Percentiles rank a stretch among this genome's conserved stretches.
Evolutionary conservation across 2,113 vertebrate species (phyloP).

Genomic region (human (Homo sapiens)): DNA sequence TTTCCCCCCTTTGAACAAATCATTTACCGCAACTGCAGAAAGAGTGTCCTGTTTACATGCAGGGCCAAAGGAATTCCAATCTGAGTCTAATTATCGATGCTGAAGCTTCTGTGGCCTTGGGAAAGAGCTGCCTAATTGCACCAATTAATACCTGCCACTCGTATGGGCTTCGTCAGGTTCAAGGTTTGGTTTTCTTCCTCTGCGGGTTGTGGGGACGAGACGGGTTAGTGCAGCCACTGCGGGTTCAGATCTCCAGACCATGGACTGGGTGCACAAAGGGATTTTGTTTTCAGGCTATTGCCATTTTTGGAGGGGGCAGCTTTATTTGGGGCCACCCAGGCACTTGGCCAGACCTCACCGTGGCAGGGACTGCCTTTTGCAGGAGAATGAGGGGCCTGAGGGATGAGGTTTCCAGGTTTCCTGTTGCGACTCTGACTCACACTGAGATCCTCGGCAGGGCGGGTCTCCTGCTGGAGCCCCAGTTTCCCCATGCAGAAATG

Average conservation of each 20-base stretch:
- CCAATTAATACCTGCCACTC: conserved; percentile 70
- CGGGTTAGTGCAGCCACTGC: fast-evolving
- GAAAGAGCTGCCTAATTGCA: conserved; percentile 63
- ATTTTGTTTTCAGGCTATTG: too few relatives aligned
- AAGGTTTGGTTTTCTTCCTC: background rate
- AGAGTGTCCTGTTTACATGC: conserved; percentile 55
- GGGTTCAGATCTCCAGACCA: background rate
- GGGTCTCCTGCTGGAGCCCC: background rate
- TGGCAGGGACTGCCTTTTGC: background rate
- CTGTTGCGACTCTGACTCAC: background rate
- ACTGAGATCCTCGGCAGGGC: background rate
- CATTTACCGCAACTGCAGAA: conserved; percentile 44
- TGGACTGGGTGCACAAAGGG: background rate
- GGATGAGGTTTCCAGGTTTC: background rate
- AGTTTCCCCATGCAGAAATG: background rate
- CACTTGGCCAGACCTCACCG: fast-evolving
- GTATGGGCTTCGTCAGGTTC: background rate
- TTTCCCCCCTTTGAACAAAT: conserved; percentile 58
- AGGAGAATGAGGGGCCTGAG: background rate
- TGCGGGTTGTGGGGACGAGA: fast-evolving
- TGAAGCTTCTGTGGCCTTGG: conserved; percentile 47
- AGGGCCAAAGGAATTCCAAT: conserved; percentile 59
- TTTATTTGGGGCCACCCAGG: background rate
- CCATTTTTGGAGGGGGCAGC: background rate
- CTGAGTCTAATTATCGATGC: conserved; percentile 58